Evolutionary conservation across 2,888 invertebrate species (phyloP), one percentile per base, ranked within the genome.

Genomic region (Rhyacophila evoluta): DNA sequence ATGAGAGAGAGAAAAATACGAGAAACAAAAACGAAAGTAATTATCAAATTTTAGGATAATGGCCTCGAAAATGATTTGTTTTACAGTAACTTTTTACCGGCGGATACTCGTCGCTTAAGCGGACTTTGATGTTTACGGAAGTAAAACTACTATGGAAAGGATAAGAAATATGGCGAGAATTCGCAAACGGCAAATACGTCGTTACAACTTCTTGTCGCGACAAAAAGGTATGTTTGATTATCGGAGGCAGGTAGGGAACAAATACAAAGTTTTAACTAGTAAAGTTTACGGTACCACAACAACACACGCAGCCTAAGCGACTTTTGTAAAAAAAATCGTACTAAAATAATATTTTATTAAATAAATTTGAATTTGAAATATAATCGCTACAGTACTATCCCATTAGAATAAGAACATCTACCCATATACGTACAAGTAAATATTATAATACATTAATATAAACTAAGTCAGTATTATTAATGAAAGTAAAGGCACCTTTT

Each of bases 161-260:
- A 12, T 15, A 55, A 55, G 55, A 55, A 55, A 55, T 55, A 55
- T 55, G 25, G 55, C 19, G 19, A 55, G 55, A 19, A 19, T 55
- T 55, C 55, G 55, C 55, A 55, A 55, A 55, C 55, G 55, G 55
- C 55, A 55, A 55, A 55, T 55, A 55, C 55, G 55, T 55, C 55
- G 55, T 55, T 55, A 55, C 55, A 55, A 55, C 55, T 55, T 55
- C 55, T 55, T 19, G 55, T 55, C 55, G 55, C 55, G 55, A 55
- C 55, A 55, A 55, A 55, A 55, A 55, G 55, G 55, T 55, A 55
- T 55, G 55, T 55, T 55, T 55, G 55, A 55, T 55, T 55, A 55
- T 55, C 55, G 55, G 19, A 12, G 8, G 10, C 55, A 55, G 19
- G 55, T 55, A 55, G 55, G 25, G 10, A 55, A 55, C 55, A 55